These are phyloP conservation scores for Sycophaga agraensis DNA, from an alignment of 1,140 invertebrate genomes.

Conservation along the genomic window DNA sequence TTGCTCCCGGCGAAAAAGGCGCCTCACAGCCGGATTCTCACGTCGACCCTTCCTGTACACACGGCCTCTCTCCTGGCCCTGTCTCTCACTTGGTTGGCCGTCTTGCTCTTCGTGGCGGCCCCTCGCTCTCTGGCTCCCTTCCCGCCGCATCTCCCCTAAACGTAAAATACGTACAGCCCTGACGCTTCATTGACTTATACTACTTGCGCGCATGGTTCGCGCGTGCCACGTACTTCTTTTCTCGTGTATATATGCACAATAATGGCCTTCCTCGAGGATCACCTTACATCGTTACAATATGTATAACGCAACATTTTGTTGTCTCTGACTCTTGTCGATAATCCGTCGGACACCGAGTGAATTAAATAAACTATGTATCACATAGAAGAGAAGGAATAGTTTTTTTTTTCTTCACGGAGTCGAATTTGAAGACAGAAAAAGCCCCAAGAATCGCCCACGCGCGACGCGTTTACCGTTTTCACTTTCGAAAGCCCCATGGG, in stretches of 20 bases:
- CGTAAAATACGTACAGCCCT: not conserved
- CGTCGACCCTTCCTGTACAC: constrained; percentile 14
- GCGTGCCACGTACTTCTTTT: constrained; percentile 15
- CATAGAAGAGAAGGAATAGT: not conserved
- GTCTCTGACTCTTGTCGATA: too few species aligned
- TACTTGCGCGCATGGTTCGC: not conserved
- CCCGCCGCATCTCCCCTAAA: not conserved
- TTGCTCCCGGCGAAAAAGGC: constrained; percentile 21
- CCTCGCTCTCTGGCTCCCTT: too few species aligned
- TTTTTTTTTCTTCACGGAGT: too few species aligned
- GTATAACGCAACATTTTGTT: not conserved
- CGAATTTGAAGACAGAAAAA: too few species aligned
- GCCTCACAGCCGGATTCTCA: constrained; percentile 32
- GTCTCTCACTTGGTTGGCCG: constrained; percentile 1
- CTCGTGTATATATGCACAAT: not conserved
- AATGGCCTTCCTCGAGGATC: too few species aligned
- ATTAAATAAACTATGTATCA: not conserved
- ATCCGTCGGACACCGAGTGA: not conserved
- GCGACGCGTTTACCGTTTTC: too few species aligned
- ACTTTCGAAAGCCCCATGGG: too few species aligned
- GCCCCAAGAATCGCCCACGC: too few species aligned
- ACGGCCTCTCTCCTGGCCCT: not conserved
- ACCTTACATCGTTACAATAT: not conserved
- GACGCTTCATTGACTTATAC: constrained; percentile 3
- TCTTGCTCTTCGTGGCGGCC: not conserved